Evolutionary conservation across 2,888 invertebrate species (phyloP).

Genomic region (Netelia fuscicornis): DNA sequence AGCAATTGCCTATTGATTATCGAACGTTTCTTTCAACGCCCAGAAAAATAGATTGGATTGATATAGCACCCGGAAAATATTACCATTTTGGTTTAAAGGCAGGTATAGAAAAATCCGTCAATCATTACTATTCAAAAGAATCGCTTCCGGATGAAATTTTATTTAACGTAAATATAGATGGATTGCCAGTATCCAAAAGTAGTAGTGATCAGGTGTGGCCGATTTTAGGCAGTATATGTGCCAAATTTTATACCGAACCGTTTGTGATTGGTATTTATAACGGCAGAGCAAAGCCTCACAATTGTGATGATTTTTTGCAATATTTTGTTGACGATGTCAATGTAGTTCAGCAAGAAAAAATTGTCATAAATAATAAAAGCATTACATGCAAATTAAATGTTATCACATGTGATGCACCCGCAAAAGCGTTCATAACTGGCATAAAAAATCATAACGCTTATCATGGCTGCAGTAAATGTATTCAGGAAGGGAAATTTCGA

Average conservation of each 20-base stretch:
- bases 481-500: too few relatives aligned
- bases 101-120: conserved; percentile 29
- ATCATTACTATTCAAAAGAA: conserved; percentile 17
- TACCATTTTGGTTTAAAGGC: conserved; percentile 27
- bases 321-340: conserved; percentile 47
- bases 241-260: background rate
- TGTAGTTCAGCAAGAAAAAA: conserved; percentile 9
- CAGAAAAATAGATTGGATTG: conserved; percentile 3
- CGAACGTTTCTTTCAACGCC: conserved; percentile 40
- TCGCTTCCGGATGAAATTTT: conserved; percentile 14
- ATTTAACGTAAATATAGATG: conserved; percentile 9
- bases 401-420: conserved; percentile 69
- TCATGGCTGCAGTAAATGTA: conserved; percentile 69
- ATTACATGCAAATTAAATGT: conserved; percentile 8
- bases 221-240: too few relatives aligned
- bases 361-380: background rate
- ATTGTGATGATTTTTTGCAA: conserved; percentile 36
- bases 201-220: too few relatives aligned
- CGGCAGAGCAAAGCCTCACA: conserved; percentile 31
- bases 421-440: conserved; percentile 65
- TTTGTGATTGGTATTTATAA: conserved; percentile 44
- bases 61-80: conserved; percentile 19
- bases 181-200: too few relatives aligned
- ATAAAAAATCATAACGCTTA: conserved; percentile 67
- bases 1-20: conserved; percentile 21